Base-by-base conservation (phyloP, 2,797 vertebrate species). In the Lepidocolaptes lacrymiger region DNA sequence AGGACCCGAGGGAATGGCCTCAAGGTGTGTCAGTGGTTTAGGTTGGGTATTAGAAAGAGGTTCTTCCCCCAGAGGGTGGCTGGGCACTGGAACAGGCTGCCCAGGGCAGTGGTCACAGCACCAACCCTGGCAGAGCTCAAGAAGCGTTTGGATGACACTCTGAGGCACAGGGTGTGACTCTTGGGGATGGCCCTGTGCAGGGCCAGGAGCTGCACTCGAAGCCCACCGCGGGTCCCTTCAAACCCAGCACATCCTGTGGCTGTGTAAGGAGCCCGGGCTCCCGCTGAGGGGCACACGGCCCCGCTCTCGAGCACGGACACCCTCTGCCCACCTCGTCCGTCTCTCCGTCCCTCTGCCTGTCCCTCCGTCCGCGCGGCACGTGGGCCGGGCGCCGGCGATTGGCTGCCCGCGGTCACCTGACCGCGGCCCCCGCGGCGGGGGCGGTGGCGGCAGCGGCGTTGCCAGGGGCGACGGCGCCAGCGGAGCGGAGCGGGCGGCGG, bases 381-480 rank as follows among this genome's bases (percentile, higher is more conserved):
- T 43, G 43, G 43, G 43, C 43, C 43, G 43, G 43, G 39, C 39
- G 39, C 41, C 41, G 41, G 41, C 41, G 41, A 43, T 43, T 43
- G 41, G 41, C 41, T 43, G 41, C 41, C 41, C 41, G 18, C 8
- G 41, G 41, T 43, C 41, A 43, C 41, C 17, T 43, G 41, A 19
- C 41, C 41, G 17, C 41, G 41, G 41, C 41, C 41, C 41, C 41
- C 41, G 41, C 41, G 41, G 41, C 41, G 41, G 43, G 43, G 43
- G 43, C 43, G 43, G 43, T 2, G 43, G 43, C 43, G 43, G 43
- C 43, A 43, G 18, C 43, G 43, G 43, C 43, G 43, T 43, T 43
- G 43, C 43, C 43, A 43, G 8, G 48, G 96, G 96, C 55, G 95
- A 97, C 97, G 92, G 93, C 85, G 87, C 93, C 24, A 14, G 49